A percentile compares a stretch with the other conserved stretches of the same genome.
Conservation (phyloP, 1,140 invertebrate genomes). For the Holcopasites calliopsidis region DNA sequence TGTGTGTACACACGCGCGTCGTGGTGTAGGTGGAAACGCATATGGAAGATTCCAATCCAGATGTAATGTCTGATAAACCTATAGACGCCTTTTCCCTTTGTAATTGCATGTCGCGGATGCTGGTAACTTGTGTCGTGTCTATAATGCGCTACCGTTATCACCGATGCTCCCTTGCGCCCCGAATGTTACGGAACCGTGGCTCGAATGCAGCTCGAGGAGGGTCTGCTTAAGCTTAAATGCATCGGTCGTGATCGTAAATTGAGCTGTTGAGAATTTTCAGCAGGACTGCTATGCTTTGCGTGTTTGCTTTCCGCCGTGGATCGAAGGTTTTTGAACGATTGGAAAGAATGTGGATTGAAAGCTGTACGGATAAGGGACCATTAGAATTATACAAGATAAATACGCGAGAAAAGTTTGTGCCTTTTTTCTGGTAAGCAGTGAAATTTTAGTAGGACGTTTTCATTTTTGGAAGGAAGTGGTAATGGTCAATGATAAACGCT, state of each 20-base stretch:
- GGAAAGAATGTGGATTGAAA: no score
- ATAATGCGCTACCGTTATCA: constrained; percentile 1
- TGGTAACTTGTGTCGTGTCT: constrained; percentile 4
- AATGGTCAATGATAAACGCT: no score
- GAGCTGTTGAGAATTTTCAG: not conserved
- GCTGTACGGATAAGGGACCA: no score
- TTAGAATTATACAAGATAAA: no score
- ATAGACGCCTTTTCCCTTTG: constrained; percentile 54
- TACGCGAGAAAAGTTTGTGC: no score
- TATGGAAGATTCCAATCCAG: constrained; percentile 1
- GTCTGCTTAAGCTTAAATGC: not conserved
- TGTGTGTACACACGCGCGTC: constrained; percentile 1
- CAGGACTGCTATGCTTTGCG: no score
- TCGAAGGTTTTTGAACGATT: no score
- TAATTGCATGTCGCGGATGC: constrained; percentile 40
- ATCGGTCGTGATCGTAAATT: not conserved
- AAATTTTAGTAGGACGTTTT: no score
- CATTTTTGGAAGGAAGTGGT: no score
- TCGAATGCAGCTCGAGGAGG: not conserved
- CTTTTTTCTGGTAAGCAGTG: no score
- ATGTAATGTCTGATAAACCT: constrained; percentile 50
- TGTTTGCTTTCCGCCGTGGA: no score
- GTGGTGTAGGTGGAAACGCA: not conserved
- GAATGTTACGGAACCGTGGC: constrained; percentile 5
- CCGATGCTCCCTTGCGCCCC: not conserved